Evolutionary conservation across 2,797 vertebrate genomes (phyloP).

Genomic region (Caiman crocodilus): DNA sequence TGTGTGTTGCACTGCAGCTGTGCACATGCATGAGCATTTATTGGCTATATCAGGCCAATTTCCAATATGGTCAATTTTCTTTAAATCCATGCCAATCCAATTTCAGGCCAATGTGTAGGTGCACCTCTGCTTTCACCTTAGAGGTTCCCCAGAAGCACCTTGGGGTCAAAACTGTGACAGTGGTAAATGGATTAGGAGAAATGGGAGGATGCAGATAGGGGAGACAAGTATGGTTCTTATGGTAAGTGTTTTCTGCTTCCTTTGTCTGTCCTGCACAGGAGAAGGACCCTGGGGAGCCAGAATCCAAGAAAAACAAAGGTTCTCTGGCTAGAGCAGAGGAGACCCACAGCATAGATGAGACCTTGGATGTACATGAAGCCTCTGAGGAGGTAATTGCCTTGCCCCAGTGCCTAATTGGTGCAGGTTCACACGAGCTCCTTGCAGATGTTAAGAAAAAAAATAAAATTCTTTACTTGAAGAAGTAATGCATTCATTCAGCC

Average conservation of each 20-base stretch:
- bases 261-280: slow-evolving; percentile 75
- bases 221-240: not conserved
- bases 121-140: too few species aligned
- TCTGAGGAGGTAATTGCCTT: slow-evolving; percentile 81
- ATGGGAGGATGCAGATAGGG: not conserved
- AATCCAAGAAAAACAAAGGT: slow-evolving; percentile 88
- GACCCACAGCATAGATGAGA: slow-evolving; percentile 64
- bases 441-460: not conserved
- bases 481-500: too few species aligned
- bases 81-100: too few species aligned
- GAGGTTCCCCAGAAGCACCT: not conserved
- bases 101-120: too few species aligned
- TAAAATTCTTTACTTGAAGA: too few species aligned
- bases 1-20: too few species aligned
- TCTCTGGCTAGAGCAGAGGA: slow-evolving; percentile 68
- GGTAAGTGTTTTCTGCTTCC: not conserved
- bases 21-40: too few species aligned
- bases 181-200: not conserved
- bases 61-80: too few species aligned
- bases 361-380: slow-evolving; percentile 73
- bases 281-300: slow-evolving; percentile 87
- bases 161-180: not conserved
- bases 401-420: rapidly evolving
- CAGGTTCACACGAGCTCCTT: not conserved
- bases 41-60: too few species aligned